A percentile compares a stretch with the other conserved stretches of the same genome.
phyloP scores from a whole-genome alignment of 1,140 invertebrate genomes.

The Ooceraea biroi region DNA sequence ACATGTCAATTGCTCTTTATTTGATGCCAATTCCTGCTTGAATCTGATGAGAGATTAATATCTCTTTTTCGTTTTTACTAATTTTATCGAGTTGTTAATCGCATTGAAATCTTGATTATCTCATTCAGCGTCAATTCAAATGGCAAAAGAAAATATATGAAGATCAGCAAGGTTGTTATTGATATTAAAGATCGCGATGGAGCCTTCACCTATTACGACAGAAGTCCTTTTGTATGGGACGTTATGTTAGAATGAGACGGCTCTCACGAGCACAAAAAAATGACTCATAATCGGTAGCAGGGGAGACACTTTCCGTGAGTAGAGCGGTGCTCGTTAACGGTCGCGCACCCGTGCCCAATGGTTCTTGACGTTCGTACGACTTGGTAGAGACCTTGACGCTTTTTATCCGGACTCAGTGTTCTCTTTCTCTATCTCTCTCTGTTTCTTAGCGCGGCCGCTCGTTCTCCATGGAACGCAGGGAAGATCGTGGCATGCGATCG shows the following conservation, averaged over 20 bases:
- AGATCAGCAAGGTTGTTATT: not conserved
- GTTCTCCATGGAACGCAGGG: slow-evolving; percentile 61
- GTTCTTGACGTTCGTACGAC: slow-evolving; percentile 67
- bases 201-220: not conserved
- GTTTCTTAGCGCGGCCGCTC: slow-evolving; percentile 48
- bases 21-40: not conserved
- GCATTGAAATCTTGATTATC: not conserved
- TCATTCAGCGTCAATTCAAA: too few relatives aligned
- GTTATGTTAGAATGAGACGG: not conserved
- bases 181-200: not conserved
- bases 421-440: slow-evolving; percentile 41
- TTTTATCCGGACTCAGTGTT: slow-evolving; percentile 66
- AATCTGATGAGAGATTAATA: not conserved
- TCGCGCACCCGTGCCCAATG: slow-evolving; percentile 69
- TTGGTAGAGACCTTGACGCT: slow-evolving; percentile 68
- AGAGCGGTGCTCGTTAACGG: slow-evolving; percentile 70
- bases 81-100: not conserved
- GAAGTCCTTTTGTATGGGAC: not conserved
- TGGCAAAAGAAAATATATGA: too few relatives aligned
- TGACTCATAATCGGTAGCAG: slow-evolving; percentile 62
- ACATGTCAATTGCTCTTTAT: not conserved
- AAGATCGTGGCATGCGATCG: slow-evolving; percentile 65
- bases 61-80: not conserved
- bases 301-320: slow-evolving; percentile 48
- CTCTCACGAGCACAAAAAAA: slow-evolving; percentile 1